Evolutionary conservation across 1,140 invertebrate species (phyloP).

Genomic region (Anastrepha ludens): DNA sequence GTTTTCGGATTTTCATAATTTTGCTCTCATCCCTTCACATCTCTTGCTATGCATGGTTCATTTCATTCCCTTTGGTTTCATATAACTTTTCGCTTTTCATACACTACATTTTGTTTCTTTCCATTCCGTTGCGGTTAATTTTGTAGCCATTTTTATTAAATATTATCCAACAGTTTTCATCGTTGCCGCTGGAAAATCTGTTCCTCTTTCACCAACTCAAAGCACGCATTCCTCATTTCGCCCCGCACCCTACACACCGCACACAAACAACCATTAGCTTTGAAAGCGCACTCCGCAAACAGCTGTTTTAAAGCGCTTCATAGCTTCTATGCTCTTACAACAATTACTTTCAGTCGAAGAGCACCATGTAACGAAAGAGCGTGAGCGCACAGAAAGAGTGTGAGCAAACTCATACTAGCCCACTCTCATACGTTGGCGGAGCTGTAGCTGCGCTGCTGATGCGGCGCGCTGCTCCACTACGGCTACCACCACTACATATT

Average conservation of each 20-base stretch:
- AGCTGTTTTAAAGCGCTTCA: conserved; percentile 24
- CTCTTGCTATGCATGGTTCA: too few species aligned
- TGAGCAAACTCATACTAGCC: not conserved
- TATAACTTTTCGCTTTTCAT: too few species aligned
- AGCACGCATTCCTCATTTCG: not conserved
- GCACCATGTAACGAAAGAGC: conserved; percentile 18
- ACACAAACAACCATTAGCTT: not conserved
- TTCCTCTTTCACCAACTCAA: not conserved
- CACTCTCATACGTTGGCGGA: not conserved
- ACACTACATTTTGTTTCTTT: too few species aligned
- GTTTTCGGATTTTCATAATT: too few species aligned
- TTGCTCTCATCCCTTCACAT: too few species aligned
- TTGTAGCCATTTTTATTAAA: too few species aligned
- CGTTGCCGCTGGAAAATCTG: not conserved
- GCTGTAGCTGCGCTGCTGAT: not conserved
- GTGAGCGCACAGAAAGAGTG: not conserved
- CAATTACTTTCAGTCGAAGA: not conserved
- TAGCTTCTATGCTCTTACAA: conserved; percentile 10
- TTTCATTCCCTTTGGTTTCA: too few species aligned
- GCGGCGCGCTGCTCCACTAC: not conserved
- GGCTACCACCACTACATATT: not conserved
- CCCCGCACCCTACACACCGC: not conserved
- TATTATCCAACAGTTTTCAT: too few species aligned
- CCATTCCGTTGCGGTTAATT: too few species aligned
- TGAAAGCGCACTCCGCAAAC: conserved; percentile 15